Evolutionary conservation across 2,888 invertebrate species (phyloP).

Genomic region (Meteorus colon): DNA sequence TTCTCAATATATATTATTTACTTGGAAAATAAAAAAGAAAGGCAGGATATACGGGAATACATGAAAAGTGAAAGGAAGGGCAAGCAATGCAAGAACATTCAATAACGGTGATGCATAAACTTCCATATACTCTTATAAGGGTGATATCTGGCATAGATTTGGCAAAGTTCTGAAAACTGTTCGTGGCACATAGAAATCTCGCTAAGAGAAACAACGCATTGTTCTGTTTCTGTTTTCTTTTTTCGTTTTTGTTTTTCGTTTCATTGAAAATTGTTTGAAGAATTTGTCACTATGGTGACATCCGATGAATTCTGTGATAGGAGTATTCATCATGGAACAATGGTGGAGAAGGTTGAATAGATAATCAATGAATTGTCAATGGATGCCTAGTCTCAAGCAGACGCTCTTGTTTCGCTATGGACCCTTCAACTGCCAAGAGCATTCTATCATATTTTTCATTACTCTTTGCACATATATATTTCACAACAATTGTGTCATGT

Average conservation of each 20-base stretch:
- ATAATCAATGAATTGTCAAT: slow-evolving; percentile 20
- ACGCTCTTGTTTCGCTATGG: slow-evolving; percentile 10
- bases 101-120: not conserved
- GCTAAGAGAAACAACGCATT: not conserved
- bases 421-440: not conserved
- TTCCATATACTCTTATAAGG: not conserved
- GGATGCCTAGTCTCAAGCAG: slow-evolving; percentile 23
- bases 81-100: not conserved
- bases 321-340: slow-evolving; percentile 3
- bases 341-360: not conserved
- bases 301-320: not conserved
- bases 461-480: not conserved
- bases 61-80: not conserved
- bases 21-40: not conserved
- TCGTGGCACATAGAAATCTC: not conserved
- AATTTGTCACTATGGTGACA: not conserved
- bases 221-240: no score
- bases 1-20: not conserved
- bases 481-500: not conserved
- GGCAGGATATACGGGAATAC: not conserved
- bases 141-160: not conserved
- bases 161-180: not conserved
- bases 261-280: not conserved
- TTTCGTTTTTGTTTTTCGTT: not conserved
- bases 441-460: not conserved